Evolutionary conservation across 2,113 vertebrate genomes (phyloP), one percentile per base, ranked within the genome.

Genomic region (crab-eating macaque (Macaca fascicularis)): DNA sequence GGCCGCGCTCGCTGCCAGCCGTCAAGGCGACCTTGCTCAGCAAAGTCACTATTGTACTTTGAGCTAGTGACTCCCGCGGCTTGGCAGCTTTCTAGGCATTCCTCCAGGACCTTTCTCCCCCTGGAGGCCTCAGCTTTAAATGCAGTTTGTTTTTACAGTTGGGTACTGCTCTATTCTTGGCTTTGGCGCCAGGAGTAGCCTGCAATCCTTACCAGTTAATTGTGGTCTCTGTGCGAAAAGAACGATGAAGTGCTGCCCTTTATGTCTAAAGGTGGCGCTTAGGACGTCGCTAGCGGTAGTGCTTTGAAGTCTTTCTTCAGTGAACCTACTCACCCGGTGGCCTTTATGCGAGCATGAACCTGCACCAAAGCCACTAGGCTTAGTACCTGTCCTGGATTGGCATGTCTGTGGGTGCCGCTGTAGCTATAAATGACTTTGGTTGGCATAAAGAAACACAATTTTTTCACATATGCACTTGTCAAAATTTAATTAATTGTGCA

Each of bases 91-190:
- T 92, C 70, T 50, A 95, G 89, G 94, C 87, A 69, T 69, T 75
- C 30, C 75, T 97, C 83, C 95, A 55, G 52, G 74, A 82, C 20
- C 59, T 91, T 80, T 76, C 85, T 84, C 94, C 94, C 95, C 85
- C 94, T 93, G 50, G 88, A 90, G 96, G 96, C 64, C 75, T n/a
- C 11, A 43, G 67, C 85, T 82, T 48, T 90, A 83, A 94, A 64
- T 74, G 89, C 97, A 96, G 89, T 81, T 93, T 97, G 94, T 96
- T 97, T 97, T 97, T 92, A 81, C 69, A 8, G 6, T 23, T 76
- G 11, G 38, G 59, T 81, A 78, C 83, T 43, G 40, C 76, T 95
- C 95, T 97, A 83, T 78, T 90, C 93, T 84, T 75, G 50, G 70
- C 84, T 11, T 97, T 90, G 93, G 81, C 81, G 57, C 84, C 93